Evolutionary conservation across 2,113 vertebrate species (phyloP).

Genomic region (Camelus bactrianus): DNA sequence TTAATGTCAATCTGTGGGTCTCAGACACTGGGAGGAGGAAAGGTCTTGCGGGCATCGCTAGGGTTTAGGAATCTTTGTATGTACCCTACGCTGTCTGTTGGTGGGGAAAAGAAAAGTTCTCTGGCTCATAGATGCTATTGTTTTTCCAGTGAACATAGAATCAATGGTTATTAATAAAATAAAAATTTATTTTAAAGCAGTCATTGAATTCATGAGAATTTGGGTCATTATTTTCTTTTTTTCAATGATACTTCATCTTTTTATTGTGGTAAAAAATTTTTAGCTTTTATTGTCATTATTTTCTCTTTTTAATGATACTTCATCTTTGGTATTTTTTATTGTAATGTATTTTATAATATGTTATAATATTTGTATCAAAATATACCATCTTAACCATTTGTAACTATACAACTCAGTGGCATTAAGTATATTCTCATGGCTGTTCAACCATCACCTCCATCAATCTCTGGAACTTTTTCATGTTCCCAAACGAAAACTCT

Average conservation of each 20-base stretch:
- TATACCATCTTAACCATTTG: neutral
- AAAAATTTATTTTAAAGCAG: slow-evolving; percentile 14
- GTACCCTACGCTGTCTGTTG: neutral
- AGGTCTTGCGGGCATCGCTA: neutral
- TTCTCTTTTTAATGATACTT: neutral
- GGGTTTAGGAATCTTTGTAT: neutral
- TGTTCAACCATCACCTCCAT: neutral
- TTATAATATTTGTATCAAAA: neutral
- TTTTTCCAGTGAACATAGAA: neutral
- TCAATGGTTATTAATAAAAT: slow-evolving; percentile 1
- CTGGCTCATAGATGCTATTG: neutral
- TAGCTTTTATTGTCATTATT: neutral
- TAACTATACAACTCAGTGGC: neutral
- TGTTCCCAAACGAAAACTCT: neutral
- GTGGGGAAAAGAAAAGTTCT: neutral
- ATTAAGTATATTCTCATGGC: neutral
- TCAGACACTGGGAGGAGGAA: neutral
- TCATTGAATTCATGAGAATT: slow-evolving; percentile 13
- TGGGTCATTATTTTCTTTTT: neutral
- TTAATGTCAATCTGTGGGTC: neutral
- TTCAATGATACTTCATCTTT: neutral
- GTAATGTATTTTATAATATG: neutral
- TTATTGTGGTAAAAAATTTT: neutral
- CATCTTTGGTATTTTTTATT: neutral
- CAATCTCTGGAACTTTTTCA: neutral